Base-by-base conservation (phyloP, 1,140 invertebrate genomes). In the Drosophila pachea region DNA sequence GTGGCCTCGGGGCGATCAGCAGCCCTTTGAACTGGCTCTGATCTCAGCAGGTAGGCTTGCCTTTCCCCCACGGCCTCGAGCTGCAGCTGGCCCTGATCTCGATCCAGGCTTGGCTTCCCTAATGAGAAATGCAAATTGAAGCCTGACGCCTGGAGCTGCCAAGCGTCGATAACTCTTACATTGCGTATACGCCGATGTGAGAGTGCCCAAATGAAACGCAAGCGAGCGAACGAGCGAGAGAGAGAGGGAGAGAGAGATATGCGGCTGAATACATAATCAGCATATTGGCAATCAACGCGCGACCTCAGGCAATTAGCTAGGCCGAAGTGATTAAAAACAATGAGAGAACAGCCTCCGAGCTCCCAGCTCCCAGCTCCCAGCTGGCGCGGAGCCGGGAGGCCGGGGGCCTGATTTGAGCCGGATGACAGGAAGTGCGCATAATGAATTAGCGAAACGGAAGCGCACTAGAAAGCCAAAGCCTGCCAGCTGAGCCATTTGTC, bases 281-380 rank as follows among this genome's bases (percentile, higher is more conserved):
- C 73, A 74, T 73, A 73, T 73, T 62, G 72, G 64, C 79, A 84
- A 84, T 84, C 68, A 68, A 66, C 74, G 47, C 50, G 58, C 48
- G 53, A 50, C 79, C 64, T 33, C 2, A 53, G 72, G 71, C 70
- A 29, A 72, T 66, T 68, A 61, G 35, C 58, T 7, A 5, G 50
- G 54, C 67, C 75, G 70, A 83, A 84, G 78, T 84, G 79, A 83
- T 83, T 83, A 84, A 83, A 82, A 83, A 83, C 79, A 83, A 83
- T 78, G 74, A 79, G 32, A 16, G 53, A n/a, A n/a, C n/a, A n/a
- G n/a, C n/a, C n/a, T n/a, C n/a, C n/a, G n/a, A n/a, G n/a, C n/a
- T n/a, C n/a, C n/a, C n/a, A n/a, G n/a, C n/a, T n/a, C n/a, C n/a
- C n/a, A n/a, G n/a, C n/a, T n/a, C n/a, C n/a, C n/a, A n/a, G n/a